These are phyloP conservation scores for Porites lutea DNA, from an alignment of 64 coral and sea anemone species.

Conservation along the genomic window DNA sequence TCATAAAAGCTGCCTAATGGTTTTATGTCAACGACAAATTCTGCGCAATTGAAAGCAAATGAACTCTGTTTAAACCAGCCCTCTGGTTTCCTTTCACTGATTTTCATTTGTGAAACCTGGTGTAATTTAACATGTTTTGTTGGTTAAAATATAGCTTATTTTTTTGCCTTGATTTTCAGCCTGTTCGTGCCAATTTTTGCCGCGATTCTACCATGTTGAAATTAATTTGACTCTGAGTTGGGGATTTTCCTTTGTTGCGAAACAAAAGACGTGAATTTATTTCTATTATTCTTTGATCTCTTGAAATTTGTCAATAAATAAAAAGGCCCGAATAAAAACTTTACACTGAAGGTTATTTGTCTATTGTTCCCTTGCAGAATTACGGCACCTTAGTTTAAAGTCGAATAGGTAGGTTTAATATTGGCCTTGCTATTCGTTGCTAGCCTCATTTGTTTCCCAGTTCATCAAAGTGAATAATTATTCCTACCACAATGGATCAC, in stretches of 20 bases:
- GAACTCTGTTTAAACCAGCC: no score
- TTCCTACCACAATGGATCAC: slow-evolving; percentile 26
- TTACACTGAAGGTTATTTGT: neutral
- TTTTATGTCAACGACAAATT: no score
- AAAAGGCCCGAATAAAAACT: neutral
- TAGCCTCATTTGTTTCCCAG: neutral
- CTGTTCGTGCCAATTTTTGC: neutral
- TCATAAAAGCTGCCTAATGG: no score
- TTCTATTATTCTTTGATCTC: neutral
- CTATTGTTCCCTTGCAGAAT: neutral
- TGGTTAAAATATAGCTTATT: no score
- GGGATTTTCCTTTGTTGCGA: neutral
- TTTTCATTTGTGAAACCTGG: no score
- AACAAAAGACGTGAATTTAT: slow-evolving; percentile 18
- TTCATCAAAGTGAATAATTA: neutral
- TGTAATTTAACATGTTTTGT: no score
- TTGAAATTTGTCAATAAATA: neutral
- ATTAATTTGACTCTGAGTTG: neutral
- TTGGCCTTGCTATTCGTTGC: no score
- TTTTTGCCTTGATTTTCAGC: neutral
- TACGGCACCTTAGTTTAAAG: neutral
- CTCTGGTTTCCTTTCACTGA: no score
- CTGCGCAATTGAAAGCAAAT: no score
- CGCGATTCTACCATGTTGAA: neutral
- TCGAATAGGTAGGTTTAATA: neutral